Percentiles rank a stretch among this genome's conserved stretches.
phyloP scores from a whole-genome alignment of 2,113 vertebrate species.

The Sarotherodon lohbergeri region DNA sequence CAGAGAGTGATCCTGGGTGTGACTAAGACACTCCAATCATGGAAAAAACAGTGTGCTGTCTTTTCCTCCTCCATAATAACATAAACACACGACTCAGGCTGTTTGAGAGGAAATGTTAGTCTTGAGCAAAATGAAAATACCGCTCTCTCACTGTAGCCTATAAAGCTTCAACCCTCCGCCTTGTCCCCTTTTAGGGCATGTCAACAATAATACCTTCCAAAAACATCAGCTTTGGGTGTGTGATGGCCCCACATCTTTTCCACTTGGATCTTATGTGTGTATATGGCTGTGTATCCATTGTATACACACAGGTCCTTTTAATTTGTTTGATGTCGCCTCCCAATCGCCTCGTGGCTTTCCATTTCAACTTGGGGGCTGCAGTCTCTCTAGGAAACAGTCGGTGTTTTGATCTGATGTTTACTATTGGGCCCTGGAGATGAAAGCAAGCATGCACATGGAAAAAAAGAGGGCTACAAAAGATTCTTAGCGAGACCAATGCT shows the following conservation, averaged over 20 bases:
- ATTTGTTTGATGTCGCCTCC: conserved; percentile 72
- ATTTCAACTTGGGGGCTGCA: conserved; percentile 32
- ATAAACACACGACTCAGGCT: conserved; percentile 36
- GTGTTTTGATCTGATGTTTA: conserved; percentile 59
- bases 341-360: conserved; percentile 54
- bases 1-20: conserved; percentile 45
- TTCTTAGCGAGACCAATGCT: background rate
- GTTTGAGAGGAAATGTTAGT: conserved; percentile 29
- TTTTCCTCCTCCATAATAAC: conserved; percentile 41
- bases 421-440: conserved; percentile 13
- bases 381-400: conserved; percentile 66
- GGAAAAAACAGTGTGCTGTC: conserved; percentile 32
- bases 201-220: conserved; percentile 55
- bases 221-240: conserved; percentile 60
- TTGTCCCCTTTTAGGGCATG: background rate
- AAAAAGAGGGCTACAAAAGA: background rate
- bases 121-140: conserved; percentile 31
- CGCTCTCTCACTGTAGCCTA: background rate
- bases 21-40: conserved; percentile 49
- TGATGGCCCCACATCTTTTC: conserved; percentile 18
- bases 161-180: background rate
- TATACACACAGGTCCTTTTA: conserved; percentile 62
- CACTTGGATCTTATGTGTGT: conserved; percentile 20
- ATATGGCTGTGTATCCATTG: background rate
- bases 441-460: conserved; percentile 6